Evolutionary conservation across 1,140 invertebrate species (phyloP).

Genomic region (Achatina immaculata): DNA sequence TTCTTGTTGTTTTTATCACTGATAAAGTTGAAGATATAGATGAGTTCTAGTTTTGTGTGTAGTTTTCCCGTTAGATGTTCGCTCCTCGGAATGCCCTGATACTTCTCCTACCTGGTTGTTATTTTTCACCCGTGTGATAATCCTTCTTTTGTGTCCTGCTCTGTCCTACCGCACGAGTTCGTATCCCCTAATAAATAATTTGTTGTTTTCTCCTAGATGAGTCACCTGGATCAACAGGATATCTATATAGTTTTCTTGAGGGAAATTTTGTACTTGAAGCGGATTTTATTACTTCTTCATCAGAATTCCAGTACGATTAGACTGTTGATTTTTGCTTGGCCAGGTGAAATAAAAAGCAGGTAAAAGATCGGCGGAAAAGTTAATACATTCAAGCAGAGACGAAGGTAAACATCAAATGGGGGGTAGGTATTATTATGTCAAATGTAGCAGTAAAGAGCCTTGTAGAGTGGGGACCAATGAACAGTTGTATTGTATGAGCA

Average conservation of each 20-base stretch:
- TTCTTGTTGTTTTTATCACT: neutral
- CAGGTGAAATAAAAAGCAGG: too few relatives aligned
- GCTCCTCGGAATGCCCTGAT: neutral
- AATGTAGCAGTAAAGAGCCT: too few relatives aligned
- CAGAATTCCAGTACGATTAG: too few relatives aligned
- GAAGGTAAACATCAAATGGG: too few relatives aligned
- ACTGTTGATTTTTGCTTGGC: too few relatives aligned
- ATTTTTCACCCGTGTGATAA: neutral
- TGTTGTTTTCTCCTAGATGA: neutral
- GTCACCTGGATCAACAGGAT: slow-evolving; percentile 3
- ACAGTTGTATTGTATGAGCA: too few relatives aligned
- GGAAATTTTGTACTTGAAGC: neutral
- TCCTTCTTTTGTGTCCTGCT: neutral
- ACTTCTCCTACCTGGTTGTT: neutral
- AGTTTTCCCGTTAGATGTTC: neutral
- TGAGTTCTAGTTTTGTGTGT: neutral
- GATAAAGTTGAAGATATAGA: neutral
- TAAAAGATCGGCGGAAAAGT: too few relatives aligned
- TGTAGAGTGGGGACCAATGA: too few relatives aligned
- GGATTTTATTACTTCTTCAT: too few relatives aligned
- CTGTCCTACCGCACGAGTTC: neutral
- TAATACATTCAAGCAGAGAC: too few relatives aligned
- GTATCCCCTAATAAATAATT: neutral
- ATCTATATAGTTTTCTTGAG: neutral
- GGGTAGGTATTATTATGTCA: too few relatives aligned